Percentiles rank a stretch among this genome's conserved stretches.
Conservation (phyloP, 2,797 vertebrate species). For the Tachyglossus aculeatus region DNA sequence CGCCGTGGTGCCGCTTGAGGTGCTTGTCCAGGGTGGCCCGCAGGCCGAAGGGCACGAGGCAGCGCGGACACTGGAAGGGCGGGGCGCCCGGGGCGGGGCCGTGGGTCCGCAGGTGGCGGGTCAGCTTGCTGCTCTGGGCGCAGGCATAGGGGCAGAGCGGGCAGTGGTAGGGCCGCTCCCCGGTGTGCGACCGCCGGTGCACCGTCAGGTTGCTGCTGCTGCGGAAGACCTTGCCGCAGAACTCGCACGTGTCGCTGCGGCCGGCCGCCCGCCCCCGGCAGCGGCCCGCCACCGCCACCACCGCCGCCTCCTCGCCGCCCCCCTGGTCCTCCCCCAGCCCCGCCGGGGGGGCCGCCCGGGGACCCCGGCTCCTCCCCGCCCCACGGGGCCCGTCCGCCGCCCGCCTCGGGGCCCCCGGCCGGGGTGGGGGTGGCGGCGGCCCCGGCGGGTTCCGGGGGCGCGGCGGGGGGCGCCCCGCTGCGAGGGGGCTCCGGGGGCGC, state of each 20-base stretch:
- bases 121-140: constrained; percentile 87
- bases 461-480: constrained; percentile 73
- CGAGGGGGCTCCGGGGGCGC: constrained; percentile 69
- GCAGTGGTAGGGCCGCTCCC: constrained; percentile 85
- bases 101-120: constrained; percentile 88
- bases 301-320: constrained; percentile 57
- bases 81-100: constrained; percentile 74
- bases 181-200: constrained; percentile 86
- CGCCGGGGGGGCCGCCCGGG: constrained; percentile 76
- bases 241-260: constrained; percentile 72
- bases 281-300: not conserved
- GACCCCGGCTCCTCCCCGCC: constrained; percentile 77
- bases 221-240: constrained; percentile 80
- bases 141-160: constrained; percentile 86
- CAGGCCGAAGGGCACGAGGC: constrained; percentile 82
- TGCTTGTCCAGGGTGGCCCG: constrained; percentile 70
- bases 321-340: constrained; percentile 72
- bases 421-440: constrained; percentile 13
- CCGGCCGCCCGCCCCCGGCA: constrained; percentile 46
- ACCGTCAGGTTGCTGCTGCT: constrained; percentile 80
- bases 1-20: constrained; percentile 50
- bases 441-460: constrained; percentile 79
- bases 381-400: not conserved
- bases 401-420: not conserved
- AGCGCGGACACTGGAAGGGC: constrained; percentile 82